Evolutionary conservation across 2,888 invertebrate genomes (phyloP).

Genomic region (Nymphalis polychloros): DNA sequence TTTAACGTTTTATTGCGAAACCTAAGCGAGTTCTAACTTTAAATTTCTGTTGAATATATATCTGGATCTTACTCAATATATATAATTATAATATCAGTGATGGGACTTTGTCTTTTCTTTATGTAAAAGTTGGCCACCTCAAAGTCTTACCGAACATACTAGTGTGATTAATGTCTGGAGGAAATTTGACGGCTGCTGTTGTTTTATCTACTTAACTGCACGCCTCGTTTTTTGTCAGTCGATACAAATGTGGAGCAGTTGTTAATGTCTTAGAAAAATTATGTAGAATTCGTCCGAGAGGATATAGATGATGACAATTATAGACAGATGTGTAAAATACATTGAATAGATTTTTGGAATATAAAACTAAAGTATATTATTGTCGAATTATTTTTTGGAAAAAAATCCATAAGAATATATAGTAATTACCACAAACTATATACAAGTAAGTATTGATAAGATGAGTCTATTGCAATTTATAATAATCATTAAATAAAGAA

Average conservation of each 20-base stretch:
- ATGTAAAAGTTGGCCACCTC: conserved; percentile 48
- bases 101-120: neutral
- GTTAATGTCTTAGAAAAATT: conserved; percentile 71
- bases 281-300: conserved; percentile 42
- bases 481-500: no score
- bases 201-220: conserved; percentile 81
- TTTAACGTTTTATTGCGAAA: no score
- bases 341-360: neutral
- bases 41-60: no score
- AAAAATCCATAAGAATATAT: no score
- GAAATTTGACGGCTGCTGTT: conserved; percentile 81
- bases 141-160: conserved; percentile 71
- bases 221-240: conserved; percentile 71
- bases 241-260: conserved; percentile 71
- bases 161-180: conserved; percentile 79
- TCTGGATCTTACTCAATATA: no score
- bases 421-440: neutral
- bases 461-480: no score
- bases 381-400: no score
- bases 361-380: no score
- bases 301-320: conserved; percentile 24
- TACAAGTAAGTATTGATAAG: neutral
- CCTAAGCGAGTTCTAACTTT: no score
- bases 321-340: conserved; percentile 26
- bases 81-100: no score